Evolutionary conservation across 2,797 vertebrate species (phyloP), one percentile per base, ranked within the genome.

Genomic region (Rhynchotus rufescens): DNA sequence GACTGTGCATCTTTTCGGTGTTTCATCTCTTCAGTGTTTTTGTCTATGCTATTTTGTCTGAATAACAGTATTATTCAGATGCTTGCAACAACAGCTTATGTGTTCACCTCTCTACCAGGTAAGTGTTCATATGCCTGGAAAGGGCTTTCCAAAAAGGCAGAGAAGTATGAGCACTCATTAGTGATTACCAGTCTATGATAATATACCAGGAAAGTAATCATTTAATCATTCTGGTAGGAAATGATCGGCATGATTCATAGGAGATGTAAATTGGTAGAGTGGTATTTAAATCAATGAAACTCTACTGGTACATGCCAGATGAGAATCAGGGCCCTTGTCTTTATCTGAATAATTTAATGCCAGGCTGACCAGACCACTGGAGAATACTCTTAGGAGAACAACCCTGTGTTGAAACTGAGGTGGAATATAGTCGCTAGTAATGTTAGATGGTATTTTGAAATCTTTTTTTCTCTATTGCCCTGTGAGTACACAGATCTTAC

Each of bases 121-220:
- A 80, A 93, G 67, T 28, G 42, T n/a, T 85, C 20, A 66, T 69
- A 0, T 73, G 40, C 80, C 88, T 94, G 64, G 76, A 84, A 92
- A 84, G 32, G 56, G 30, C 81, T 92, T 89, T 80, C 78, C 32
- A 80, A 73, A 93, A 85, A 92, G 59, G 56, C 85, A 91, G 61
- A 84, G 77, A 92, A 79, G 85, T 93, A 74, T 74, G 44, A 92
- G 78, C 40, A 22, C 56, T 91, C 80, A 81, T 94, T 93, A 91
- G 60, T 90, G 91, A 81, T 92, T 92, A 76, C 32, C 91, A 81
- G 67, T 84, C 88, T 89, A 89, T 93, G 89, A 71, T 88, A 86
- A 91, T 93, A 71, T 65, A 88, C 52, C 88, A 73, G 71, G 85
- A 86, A 95, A 89, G n/a, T 88, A 95, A 95, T 95, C 30, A 93